Conservation (phyloP, 2,797 vertebrate species). For the Eremophila alpestris region DNA sequence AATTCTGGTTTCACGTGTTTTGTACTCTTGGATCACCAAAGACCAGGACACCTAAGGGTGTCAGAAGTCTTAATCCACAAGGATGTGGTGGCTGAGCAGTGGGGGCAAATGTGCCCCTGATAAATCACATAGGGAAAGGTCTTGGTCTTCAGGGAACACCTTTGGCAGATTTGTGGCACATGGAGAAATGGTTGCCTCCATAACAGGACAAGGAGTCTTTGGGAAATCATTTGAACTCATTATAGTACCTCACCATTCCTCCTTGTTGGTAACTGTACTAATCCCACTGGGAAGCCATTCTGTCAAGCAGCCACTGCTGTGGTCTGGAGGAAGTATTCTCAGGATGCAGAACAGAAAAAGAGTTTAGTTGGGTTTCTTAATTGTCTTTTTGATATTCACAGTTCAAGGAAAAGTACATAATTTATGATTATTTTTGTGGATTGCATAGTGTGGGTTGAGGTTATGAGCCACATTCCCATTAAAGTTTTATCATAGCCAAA, state of each 20-base stretch:
- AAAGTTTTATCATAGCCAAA: not conserved
- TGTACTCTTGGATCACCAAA: not conserved
- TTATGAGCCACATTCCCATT: not conserved
- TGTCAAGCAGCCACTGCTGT: not conserved
- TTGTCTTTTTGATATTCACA: not conserved
- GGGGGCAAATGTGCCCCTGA: accelerated
- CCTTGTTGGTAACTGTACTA: not conserved
- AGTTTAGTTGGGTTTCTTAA: not conserved
- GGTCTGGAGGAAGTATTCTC: not conserved
- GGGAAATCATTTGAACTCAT: not conserved
- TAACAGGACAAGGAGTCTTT: not conserved
- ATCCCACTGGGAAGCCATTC: not conserved
- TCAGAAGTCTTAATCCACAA: not conserved
- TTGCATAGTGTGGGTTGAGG: not conserved
- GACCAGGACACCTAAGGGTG: not conserved
- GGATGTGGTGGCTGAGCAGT: not conserved
- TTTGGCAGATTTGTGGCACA: not conserved
- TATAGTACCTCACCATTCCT: not conserved
- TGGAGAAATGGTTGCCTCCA: not conserved
- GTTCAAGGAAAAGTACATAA: not conserved
- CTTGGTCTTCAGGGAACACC: not conserved
- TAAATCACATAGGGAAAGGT: not conserved
- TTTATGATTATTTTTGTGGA: not conserved
- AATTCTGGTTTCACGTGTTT: accelerated
- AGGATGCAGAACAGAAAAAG: not conserved